phyloP scores from a whole-genome alignment of 2,113 vertebrate species.

The Apodemus sylvaticus region DNA sequence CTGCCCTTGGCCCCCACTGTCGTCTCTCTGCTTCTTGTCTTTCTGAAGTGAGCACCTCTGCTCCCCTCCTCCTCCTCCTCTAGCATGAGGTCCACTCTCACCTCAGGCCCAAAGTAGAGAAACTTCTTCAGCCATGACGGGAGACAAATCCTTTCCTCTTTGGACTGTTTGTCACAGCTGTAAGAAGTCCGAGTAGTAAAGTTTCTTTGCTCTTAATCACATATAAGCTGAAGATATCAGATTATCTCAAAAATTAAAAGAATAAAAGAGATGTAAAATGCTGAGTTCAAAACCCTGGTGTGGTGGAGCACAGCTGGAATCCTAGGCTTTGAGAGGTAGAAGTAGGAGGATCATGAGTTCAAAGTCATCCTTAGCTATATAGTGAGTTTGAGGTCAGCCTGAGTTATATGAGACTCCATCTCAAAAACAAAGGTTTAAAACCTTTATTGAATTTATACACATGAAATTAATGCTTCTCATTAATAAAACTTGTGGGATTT shows the following conservation, averaged over 20 bases:
- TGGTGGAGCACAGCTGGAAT: not conserved
- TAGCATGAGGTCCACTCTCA: not conserved
- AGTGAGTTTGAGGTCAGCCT: not conserved
- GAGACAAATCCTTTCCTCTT: not conserved
- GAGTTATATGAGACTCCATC: not conserved
- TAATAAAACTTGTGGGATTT: not conserved
- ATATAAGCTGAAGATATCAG: not conserved
- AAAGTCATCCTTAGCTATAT: not conserved
- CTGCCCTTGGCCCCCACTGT: not conserved
- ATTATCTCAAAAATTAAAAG: not conserved
- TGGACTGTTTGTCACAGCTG: not conserved
- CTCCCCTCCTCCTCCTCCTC: no score
- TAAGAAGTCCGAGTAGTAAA: not conserved
- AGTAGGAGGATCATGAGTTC: not conserved
- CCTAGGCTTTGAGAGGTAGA: not conserved
- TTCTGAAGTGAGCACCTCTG: not conserved
- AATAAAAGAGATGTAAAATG: not conserved
- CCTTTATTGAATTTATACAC: not conserved
- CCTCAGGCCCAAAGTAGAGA: not conserved
- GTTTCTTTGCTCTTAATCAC: slow-evolving; percentile 49
- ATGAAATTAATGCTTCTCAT: not conserved
- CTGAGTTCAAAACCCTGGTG: not conserved
- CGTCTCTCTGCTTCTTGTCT: not conserved
- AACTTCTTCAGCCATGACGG: not conserved
- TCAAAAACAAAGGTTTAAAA: not conserved